Percentiles rank a stretch among this genome's conserved stretches.
Evolutionary conservation across 1,140 invertebrate genomes (phyloP).

Genomic region (Dendrolimus punctatus): DNA sequence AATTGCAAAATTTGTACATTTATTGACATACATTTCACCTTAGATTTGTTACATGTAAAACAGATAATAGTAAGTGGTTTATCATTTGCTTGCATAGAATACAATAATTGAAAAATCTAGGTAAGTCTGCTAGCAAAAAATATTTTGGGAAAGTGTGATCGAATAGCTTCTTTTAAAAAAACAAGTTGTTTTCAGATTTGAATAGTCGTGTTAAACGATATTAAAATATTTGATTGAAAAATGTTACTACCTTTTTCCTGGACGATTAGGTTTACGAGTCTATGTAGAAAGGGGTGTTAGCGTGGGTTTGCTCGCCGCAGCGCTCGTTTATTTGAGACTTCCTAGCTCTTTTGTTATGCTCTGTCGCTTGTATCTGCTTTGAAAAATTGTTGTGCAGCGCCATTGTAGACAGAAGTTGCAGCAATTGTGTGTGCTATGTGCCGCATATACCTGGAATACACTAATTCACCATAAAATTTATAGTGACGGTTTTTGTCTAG

Average conservation of each 20-base stretch:
- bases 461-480: constrained; percentile 16
- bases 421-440: constrained; percentile 42
- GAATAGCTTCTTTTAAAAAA: too few species aligned
- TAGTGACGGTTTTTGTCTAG: constrained; percentile 2
- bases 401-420: constrained; percentile 47
- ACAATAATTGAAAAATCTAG: too few species aligned
- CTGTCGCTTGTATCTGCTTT: constrained; percentile 64
- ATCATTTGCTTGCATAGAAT: too few species aligned
- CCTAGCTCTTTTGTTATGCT: constrained; percentile 64
- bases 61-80: too few species aligned
- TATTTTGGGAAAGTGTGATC: too few species aligned
- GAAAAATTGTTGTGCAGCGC: constrained; percentile 66
- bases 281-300: constrained; percentile 16
- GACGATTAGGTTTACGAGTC: constrained; percentile 8
- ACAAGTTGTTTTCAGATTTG: too few species aligned
- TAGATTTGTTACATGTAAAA: too few species aligned
- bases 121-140: too few species aligned
- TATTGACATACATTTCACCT: too few species aligned
- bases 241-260: background rate
- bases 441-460: constrained; percentile 17
- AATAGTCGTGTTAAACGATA: too few species aligned
- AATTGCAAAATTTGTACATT: too few species aligned
- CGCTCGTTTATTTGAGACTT: constrained; percentile 66
- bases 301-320: constrained; percentile 41
- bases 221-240: too few species aligned